Evolutionary conservation across 2,888 invertebrate species (phyloP).

Genomic region (Tipula lateralis): DNA sequence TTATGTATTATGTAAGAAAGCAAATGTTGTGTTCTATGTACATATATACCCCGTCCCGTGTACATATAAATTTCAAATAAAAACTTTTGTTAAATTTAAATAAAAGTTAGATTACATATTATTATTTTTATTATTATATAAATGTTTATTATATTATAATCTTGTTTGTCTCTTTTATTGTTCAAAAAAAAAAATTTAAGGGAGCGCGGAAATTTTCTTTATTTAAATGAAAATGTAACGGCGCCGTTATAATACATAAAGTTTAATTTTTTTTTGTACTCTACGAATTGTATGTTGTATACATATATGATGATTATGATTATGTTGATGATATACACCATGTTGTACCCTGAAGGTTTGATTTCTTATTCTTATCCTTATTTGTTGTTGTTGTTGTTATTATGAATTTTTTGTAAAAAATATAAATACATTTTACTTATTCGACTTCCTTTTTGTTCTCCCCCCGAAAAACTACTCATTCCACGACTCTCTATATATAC

Average conservation of each 20-base stretch:
- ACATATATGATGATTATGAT: neutral
- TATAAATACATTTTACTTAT: neutral
- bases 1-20: neutral
- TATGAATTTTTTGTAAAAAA: neutral
- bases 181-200: neutral
- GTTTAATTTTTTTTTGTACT: neutral
- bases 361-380: neutral
- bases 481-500: neutral
- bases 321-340: conserved; percentile 24
- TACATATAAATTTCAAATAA: neutral
- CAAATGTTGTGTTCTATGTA: neutral
- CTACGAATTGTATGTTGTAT: neutral
- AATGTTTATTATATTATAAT: conserved; percentile 24
- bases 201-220: conserved; percentile 12
- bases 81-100: conserved; percentile 12
- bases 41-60: neutral
- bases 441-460: neutral
- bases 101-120: conserved; percentile 24
- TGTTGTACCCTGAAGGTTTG: conserved; percentile 24
- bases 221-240: conserved; percentile 7
- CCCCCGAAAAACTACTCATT: neutral
- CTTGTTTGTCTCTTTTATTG: conserved; percentile 24
- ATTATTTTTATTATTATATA: conserved; percentile 13
- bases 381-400: neutral
- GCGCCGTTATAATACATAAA: conserved; percentile 9